Conservation (phyloP, 2,797 vertebrate genomes). For the Podargus strigoides region DNA sequence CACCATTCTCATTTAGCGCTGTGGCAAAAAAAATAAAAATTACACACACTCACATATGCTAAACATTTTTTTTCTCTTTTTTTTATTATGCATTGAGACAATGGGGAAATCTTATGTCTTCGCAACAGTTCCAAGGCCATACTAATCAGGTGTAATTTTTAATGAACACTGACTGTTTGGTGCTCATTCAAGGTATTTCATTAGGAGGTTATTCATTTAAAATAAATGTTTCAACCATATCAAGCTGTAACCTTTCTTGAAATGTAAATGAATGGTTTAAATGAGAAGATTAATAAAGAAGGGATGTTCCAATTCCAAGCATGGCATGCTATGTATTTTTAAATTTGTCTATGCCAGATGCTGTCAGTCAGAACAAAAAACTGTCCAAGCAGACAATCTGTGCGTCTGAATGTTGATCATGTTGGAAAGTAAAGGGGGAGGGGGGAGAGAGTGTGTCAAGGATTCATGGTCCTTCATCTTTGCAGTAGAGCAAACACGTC, state of each 20-base stretch:
- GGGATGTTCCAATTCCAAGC: conserved; percentile 79
- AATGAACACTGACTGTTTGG: conserved; percentile 73
- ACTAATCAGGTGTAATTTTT: conserved; percentile 77
- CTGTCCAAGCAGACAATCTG: conserved; percentile 94
- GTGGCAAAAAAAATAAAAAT: conserved; percentile 19
- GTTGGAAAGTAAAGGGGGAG: conserved; percentile 82
- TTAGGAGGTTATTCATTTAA: conserved; percentile 78
- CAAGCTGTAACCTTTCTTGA: conserved; percentile 79
- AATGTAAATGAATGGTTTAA: conserved; percentile 82
- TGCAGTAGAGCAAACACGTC: conserved; percentile 98
- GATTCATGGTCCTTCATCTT: conserved; percentile 99
- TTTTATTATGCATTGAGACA: conserved; percentile 66
- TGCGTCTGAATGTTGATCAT: conserved; percentile 97
- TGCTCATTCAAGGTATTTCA: conserved; percentile 77
- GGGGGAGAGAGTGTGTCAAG: conserved; percentile 91
- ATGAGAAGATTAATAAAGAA: conserved; percentile 81
- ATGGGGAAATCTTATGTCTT: conserved; percentile 66
- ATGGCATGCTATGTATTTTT: conserved; percentile 83
- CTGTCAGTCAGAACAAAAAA: conserved; percentile 96
- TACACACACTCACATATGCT: not conserved
- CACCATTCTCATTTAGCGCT: conserved; percentile 58
- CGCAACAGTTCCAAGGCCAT: conserved; percentile 65
- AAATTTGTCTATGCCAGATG: conserved; percentile 90
- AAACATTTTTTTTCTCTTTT: conserved; percentile 1
- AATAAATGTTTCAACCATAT: conserved; percentile 77